These are phyloP conservation scores for Hirudinaria manillensis DNA, from an alignment of 2,888 invertebrate genomes.

Conservation along the genomic window DNA sequence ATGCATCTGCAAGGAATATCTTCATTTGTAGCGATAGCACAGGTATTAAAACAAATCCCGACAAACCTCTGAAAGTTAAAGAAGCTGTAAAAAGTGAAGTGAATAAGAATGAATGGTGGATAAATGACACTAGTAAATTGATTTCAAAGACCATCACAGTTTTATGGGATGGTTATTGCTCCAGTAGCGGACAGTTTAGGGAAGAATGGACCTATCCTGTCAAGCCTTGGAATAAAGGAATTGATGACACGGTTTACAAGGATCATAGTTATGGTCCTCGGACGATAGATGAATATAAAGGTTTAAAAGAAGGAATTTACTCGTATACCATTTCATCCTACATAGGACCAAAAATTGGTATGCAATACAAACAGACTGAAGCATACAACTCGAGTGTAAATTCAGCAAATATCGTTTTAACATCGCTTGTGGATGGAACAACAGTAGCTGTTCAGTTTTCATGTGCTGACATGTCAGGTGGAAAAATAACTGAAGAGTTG, in stretches of 20 bases:
- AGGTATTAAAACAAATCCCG: not conserved
- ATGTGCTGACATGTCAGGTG: slow-evolving; percentile 8
- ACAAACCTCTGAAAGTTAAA: slow-evolving; percentile 17
- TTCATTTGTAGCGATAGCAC: slow-evolving; percentile 19
- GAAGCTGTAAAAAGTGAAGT: not conserved
- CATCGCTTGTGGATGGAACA: not conserved
- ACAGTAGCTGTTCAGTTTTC: not conserved
- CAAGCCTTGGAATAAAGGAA: slow-evolving; percentile 10
- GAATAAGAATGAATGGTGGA: slow-evolving; percentile 17
- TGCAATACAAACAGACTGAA: not conserved
- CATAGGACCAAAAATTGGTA: slow-evolving; percentile 1
- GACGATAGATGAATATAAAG: not conserved
- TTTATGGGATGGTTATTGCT: slow-evolving; percentile 17
- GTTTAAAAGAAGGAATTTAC: slow-evolving; percentile 13
- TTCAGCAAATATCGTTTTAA: not conserved
- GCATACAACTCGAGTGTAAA: not conserved
- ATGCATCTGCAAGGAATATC: slow-evolving; percentile 28
- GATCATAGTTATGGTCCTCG: not conserved
- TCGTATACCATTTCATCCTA: slow-evolving; percentile 11
- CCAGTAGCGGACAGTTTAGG: not conserved
- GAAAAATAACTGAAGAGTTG: slow-evolving; percentile 11
- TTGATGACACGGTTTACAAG: slow-evolving; percentile 7
- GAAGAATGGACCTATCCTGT: slow-evolving; percentile 15
- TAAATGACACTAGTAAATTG: not conserved
- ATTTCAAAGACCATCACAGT: slow-evolving; percentile 12